Base-by-base conservation (phyloP, 2,888 invertebrate species). In the Drosophila neutralis region DNA sequence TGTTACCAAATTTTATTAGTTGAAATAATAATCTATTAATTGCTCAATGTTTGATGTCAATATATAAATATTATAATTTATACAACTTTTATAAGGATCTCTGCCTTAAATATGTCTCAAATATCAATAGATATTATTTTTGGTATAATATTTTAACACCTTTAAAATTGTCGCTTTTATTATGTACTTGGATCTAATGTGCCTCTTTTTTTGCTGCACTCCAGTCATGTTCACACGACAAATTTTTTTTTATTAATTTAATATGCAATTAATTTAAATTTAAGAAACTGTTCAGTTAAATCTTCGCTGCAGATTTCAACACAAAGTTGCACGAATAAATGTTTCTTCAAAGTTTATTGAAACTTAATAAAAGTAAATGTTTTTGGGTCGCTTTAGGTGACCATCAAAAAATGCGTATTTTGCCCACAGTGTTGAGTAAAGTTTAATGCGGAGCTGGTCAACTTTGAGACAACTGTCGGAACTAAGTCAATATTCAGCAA, bases 391-490 rank as follows among this genome's bases (percentile, higher is more conserved):
- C 7, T 24, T 24, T 8, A 45, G 45, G 4, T 24, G 24, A 45
- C 24, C 15, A 15, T 15, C 27, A 38, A 38, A n/a, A 38, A 13
- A n/a, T 13, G 1, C n/a, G 4, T 27, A 58, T 15, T 36, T 21
- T 15, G 21, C 18, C 40, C 69, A 68, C n/a, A 29, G 68, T 68
- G 11, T 21, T 31, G 3, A 24, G 11, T 40, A 18, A n/a, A 31
- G 49, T 64, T 27, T 18, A 24, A 51, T n/a, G 6, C 36, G 11
- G 8, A 57, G 24, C 10, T 42, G 71, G 73, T 84, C 85, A 89
- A 89, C 85, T 85, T 87, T 76, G 77, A 80, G 89, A 84, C 84
- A 89, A 84, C 82, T 82, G 74, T 69, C 64, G 29, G 56, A 53
- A 68, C 71, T 65, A 69, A 87, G 87, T 89, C 79, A 74, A 83